Evolutionary conservation across 2,113 vertebrate species (phyloP).

Genomic region (Microtus oregoni): DNA sequence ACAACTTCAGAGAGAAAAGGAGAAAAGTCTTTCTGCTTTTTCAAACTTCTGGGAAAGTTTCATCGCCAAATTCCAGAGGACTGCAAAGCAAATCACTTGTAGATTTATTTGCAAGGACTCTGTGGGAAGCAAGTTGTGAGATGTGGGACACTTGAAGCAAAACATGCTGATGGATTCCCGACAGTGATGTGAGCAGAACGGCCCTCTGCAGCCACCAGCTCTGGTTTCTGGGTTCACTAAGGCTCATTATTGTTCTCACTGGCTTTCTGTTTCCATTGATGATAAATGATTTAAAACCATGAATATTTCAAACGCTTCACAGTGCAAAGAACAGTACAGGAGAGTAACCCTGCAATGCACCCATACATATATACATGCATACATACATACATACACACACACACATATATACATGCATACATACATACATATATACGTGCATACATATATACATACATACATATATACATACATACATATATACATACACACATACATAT

Average conservation of each 20-base stretch:
- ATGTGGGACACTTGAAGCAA: not conserved
- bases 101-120: not conserved
- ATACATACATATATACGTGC: too few species aligned
- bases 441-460: too few species aligned
- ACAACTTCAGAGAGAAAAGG: not conserved
- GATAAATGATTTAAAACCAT: conserved; percentile 41
- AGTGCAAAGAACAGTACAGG: not conserved
- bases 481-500: too few species aligned
- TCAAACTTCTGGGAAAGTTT: not conserved
- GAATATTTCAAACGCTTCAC: conserved; percentile 15
- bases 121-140: not conserved
- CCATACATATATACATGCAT: too few species aligned
- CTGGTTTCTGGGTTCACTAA: not conserved
- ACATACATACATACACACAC: too few species aligned
- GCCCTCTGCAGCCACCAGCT: not conserved
- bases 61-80: not conserved
- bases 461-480: too few species aligned
- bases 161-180: not conserved
- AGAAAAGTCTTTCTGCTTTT: not conserved
- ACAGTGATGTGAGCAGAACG: not conserved
- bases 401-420: too few species aligned
- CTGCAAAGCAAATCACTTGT: not conserved
- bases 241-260: not conserved
- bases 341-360: not conserved
- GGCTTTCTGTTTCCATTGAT: not conserved